Base-by-base conservation (phyloP, 2,888 invertebrate genomes). In the Rhagonycha fulva region DNA sequence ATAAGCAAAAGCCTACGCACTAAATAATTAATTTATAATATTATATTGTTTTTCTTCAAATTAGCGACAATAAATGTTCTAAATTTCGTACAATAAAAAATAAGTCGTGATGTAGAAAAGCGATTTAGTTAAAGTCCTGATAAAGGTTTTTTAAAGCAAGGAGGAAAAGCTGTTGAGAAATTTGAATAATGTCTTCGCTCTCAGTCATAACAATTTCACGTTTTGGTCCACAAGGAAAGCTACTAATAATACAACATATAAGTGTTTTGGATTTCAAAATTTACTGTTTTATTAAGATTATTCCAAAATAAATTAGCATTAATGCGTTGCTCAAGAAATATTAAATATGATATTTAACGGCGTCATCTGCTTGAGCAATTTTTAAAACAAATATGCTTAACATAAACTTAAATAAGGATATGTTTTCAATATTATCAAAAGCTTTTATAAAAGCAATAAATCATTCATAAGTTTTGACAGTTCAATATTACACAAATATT, bases 391-490 rank as follows among this genome's bases (percentile, higher is more conserved):
- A 23, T 23, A 62, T 62, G 62, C 62, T 62, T 23, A 62, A 19
- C 23, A 23, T 14, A 24, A 62, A 62, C 62, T 62, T 62, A 62
- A 62, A 62, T 23, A 62, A 24, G 62, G 19, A 62, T 66, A 66
- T 66, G 26, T 24, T 66, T 66, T 66, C 14, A 19, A 66, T 26
- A 66, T 66, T 66, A 66, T 24, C 26, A 66, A 66, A 24, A 23
- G 63, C 26, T 66, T 66, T 66, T n/a, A 66, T 66, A 66, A 66
- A 66, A 14, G 24, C 63, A 66, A 66, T 66, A 66, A 24, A 66
- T 66, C 63, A 66, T 66, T 66, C 63, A 66, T 66, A 66, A 66
- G 26, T 66, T 66, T 66, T 66, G 63, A 66, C 63, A 66, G 63
- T 14, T 66, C 19, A 24, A 66, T 24, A 66, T 66, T 66, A 66